phyloP scores from a whole-genome alignment of 2,888 invertebrate species.

The Eulithis prunata region DNA sequence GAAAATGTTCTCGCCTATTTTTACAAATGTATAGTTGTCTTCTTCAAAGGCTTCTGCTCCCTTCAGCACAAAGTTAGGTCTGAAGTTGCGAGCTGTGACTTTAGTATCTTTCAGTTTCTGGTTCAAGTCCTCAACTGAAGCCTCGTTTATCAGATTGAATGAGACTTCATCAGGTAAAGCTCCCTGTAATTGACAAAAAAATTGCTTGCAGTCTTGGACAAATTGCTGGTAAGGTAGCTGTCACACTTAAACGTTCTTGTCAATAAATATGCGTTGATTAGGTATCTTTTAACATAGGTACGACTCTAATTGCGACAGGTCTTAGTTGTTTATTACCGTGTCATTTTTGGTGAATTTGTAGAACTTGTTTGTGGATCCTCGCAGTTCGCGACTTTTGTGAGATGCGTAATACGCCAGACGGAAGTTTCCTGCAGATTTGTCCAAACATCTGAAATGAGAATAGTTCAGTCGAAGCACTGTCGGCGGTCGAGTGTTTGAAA shows the following conservation, averaged over 20 bases:
- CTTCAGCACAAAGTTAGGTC: slow-evolving; percentile 88
- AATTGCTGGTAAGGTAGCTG: too few relatives aligned
- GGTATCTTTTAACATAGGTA: too few relatives aligned
- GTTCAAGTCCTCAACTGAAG: slow-evolving; percentile 88
- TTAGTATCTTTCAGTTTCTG: slow-evolving; percentile 75
- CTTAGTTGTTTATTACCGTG: slow-evolving; percentile 54
- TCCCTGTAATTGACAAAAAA: slow-evolving; percentile 69
- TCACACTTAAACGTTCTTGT: too few relatives aligned
- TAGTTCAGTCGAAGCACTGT: background rate
- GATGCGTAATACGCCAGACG: slow-evolving; percentile 86
- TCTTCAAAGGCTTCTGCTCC: slow-evolving; percentile 86
- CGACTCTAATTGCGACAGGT: too few relatives aligned
- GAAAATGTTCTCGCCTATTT: slow-evolving; percentile 87
- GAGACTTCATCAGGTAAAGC: slow-evolving; percentile 87
- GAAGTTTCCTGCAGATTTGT: slow-evolving; percentile 76
- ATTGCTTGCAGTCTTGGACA: too few relatives aligned
- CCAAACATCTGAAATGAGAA: slow-evolving; percentile 67
- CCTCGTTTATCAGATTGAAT: slow-evolving; percentile 87
- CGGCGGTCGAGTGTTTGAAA: too few relatives aligned
- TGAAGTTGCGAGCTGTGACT: slow-evolving; percentile 84
- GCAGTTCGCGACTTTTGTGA: slow-evolving; percentile 53
- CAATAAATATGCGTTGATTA: too few relatives aligned
- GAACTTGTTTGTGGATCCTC: slow-evolving; percentile 45
- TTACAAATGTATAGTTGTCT: slow-evolving; percentile 89
- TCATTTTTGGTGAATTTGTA: slow-evolving; percentile 67